Evolutionary conservation across 2,888 invertebrate genomes (phyloP), one percentile per base, ranked within the genome.

Genomic region (Platycheirus albimanus): DNA sequence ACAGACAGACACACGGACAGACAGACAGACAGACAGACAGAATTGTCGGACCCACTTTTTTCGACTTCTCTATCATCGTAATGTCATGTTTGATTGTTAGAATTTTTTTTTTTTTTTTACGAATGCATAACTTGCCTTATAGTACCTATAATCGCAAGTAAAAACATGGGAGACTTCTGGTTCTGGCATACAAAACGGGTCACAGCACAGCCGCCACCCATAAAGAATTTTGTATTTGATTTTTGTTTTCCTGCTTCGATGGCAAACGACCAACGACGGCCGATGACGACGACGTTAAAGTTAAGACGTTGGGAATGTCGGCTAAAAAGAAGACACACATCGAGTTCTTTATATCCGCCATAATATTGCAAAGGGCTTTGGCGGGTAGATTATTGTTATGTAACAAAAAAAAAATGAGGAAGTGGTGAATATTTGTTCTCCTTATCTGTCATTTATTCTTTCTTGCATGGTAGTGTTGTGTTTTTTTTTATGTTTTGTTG

Each of bases 201-300:
- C 61, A 61, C 43, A 10, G 7, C 0, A 2, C 13, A 61, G 54
- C 67, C 78, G 72, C 63, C 83, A 83, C 63, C 74, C 83, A 83
- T 74, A 45, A 78, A 78, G 78, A 78, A 72, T 72, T 71, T 67
- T 77, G n/a, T 63, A 52, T 58, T 72, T 78, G 81, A 72, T 72
- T 72, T 78, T 61, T 72, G 56, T 56, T 78, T 83, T 69, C 78
- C 72, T 72, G 78, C 54, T 72, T 72, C 61, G 77, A 72, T 61
- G 64, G 47, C 49, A 28, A 15, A 47, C 24, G 45, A 61, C 45
- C n/a, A 30, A 41, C 15, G 20, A 61, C n/a, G 61, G 8, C 5
- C 7, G 7, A 7, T 30, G 36, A 61, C 45, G 30, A 41, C 19
- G 15, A 58, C n/a, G 52, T n/a, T n/a, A n/a, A 24, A 24, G 24